Percentiles rank a stretch among this genome's conserved stretches.
These are phyloP conservation scores for Clarias macrocephalus DNA, from an alignment of 2,113 vertebrate genomes.

Conservation along the genomic window DNA sequence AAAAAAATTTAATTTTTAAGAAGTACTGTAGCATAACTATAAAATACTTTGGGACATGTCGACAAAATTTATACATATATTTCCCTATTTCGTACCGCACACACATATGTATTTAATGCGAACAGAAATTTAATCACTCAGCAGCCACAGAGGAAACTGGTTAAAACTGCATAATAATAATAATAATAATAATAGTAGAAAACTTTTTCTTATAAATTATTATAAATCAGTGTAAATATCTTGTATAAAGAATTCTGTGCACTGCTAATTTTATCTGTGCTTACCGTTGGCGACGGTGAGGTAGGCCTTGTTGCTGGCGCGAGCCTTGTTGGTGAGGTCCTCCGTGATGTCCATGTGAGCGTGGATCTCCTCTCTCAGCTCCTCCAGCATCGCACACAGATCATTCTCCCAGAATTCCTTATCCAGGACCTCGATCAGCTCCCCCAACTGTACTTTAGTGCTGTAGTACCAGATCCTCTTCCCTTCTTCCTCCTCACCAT, in stretches of 20 bases:
- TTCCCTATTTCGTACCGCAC: not conserved
- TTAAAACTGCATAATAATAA: not conserved
- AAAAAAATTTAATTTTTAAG: not conserved
- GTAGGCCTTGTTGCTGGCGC: conserved; percentile 89
- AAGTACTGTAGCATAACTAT: not conserved
- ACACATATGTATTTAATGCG: not conserved
- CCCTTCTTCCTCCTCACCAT: conserved; percentile 85
- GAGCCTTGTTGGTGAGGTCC: conserved; percentile 93
- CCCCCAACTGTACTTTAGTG: conserved; percentile 87
- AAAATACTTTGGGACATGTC: not conserved
- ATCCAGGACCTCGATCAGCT: conserved; percentile 85
- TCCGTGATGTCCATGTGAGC: conserved; percentile 94
- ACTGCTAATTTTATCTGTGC: conserved; percentile 20
- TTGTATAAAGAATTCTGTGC: not conserved
- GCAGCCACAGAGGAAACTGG: not conserved
- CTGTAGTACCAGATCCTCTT: conserved; percentile 98
- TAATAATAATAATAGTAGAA: too few species aligned
- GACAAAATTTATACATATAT: too few species aligned
- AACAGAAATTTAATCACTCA: not conserved
- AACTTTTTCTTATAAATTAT: too few species aligned
- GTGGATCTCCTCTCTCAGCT: conserved; percentile 89
- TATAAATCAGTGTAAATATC: too few species aligned
- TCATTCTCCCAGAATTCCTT: conserved; percentile 94
- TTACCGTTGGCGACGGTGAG: conserved; percentile 90
- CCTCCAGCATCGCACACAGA: conserved; percentile 85